Conservation (phyloP, 2,113 vertebrate genomes). For the Saiga tatarica region DNA sequence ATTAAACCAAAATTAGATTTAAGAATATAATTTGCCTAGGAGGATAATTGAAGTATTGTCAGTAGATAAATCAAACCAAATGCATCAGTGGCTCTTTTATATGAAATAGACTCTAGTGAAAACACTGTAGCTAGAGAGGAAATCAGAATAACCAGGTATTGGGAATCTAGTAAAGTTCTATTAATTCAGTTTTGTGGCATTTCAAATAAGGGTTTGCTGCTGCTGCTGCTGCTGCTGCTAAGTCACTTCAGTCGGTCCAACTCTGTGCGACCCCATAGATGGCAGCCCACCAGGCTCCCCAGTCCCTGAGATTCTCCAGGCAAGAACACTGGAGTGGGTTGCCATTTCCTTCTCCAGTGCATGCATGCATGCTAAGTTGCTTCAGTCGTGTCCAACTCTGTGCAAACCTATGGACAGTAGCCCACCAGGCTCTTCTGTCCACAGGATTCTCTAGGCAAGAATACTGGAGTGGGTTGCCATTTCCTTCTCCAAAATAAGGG, state of each 20-base stretch:
- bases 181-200: neutral
- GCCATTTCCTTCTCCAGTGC: neutral
- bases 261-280: neutral
- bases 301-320: neutral
- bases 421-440: neutral
- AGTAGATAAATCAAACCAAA: slow-evolving; percentile 16
- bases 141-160: neutral
- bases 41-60: neutral
- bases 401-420: neutral
- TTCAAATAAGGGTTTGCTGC: neutral
- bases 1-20: slow-evolving; percentile 49
- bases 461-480: neutral
- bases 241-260: neutral
- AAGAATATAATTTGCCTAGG: slow-evolving; percentile 42
- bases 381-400: neutral
- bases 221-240: neutral
- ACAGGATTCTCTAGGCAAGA: neutral
- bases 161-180: slow-evolving; percentile 7
- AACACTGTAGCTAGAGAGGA: neutral
- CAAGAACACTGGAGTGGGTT: neutral
- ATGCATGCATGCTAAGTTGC: neutral
- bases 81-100: neutral
- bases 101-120: slow-evolving; percentile 14
- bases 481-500: neutral
- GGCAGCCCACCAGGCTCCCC: neutral